A percentile compares a stretch with the other conserved stretches of the same genome.
Evolutionary conservation across 2,888 invertebrate species (phyloP).

Genomic region (Sminthurides aquaticus): DNA sequence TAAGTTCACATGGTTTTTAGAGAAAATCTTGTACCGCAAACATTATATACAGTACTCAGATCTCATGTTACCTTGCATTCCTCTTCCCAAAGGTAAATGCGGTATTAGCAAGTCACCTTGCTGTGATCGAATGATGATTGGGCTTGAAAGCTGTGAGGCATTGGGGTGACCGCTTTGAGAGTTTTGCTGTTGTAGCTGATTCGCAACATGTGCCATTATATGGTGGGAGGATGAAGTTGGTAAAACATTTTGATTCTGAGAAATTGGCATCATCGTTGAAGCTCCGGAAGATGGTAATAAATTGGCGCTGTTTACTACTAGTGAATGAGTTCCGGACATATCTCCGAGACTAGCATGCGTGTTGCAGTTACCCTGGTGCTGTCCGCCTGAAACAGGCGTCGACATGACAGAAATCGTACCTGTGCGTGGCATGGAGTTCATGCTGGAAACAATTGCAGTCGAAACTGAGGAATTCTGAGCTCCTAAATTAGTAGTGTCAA

Average conservation of each 20-base stretch:
- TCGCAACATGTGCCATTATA: constrained; percentile 14
- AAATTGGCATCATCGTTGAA: constrained; percentile 16
- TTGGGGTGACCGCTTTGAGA: constrained; percentile 1
- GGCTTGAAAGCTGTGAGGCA: constrained; percentile 29
- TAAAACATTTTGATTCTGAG: constrained; percentile 3
- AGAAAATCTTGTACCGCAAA: too few relatives aligned
- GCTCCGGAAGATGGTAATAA: constrained; percentile 15
- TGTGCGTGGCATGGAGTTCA: background rate
- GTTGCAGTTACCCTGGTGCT: constrained; percentile 3
- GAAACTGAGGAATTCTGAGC: constrained; percentile 3
- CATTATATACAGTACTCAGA: too few relatives aligned
- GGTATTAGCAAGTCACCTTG: constrained; percentile 41
- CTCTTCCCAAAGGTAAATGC: constrained; percentile 35
- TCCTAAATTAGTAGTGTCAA: constrained; percentile 8
- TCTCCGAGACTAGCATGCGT: background rate
- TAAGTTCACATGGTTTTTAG: too few relatives aligned
- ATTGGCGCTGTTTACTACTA: constrained; percentile 16
- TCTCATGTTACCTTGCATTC: constrained; percentile 38
- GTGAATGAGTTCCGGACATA: background rate
- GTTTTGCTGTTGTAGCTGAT: constrained; percentile 19
- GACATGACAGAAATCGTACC: constrained; percentile 12
- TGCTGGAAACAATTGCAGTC: background rate
- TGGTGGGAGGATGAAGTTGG: constrained; percentile 2
- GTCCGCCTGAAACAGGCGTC: background rate
- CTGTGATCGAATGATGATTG: constrained; percentile 39